Evolutionary conservation across 1,140 invertebrate genomes (phyloP), one percentile per base, ranked within the genome.

Genomic region (Zaprionus africanus): DNA sequence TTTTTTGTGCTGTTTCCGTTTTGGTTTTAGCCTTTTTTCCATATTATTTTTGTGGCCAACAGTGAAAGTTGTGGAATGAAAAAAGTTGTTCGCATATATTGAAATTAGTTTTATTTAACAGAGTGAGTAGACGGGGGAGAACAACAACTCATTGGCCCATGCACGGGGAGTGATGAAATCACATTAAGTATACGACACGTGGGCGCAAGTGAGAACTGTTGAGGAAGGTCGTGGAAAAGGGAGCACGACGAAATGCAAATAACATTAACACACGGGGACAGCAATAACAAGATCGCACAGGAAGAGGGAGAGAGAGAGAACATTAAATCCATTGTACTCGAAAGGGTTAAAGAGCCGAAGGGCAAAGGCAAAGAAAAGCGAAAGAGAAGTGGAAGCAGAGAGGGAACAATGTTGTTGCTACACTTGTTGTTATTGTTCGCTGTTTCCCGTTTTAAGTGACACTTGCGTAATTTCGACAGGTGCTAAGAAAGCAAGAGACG

Each of bases 401-500:
- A 12, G 46, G 6, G 38, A 11, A 49, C 26, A 13, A 22, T 34
- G 41, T 68, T 71, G 36, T 73, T 57, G 51, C 38, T 69, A 19
- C 60, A 24, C 24, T 63, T 83, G 54, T 58, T 71, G 49, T 54
- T 61, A 24, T 66, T 53, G 71, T 67, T 73, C 46, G 71, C 64
- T 54, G 65, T 72, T 76, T 54, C 56, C 49, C 62, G 60, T 66
- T 67, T 85, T 67, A 63, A 85, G 79, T 81, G 82, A 81, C 82
- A 82, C 82, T 86, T 85, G 76, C 82, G 76, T 79, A 86, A 81
- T 85, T 85, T 85, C 65, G 82, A 84, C 82, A 85, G 82, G 82
- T 86, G 82, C 72, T 71, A 57, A 68, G 77, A 69, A 69, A 78
- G 68, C 69, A 81, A 64, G 63, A 67, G 56, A 73, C 69, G 53